Conservation (phyloP, 2,113 vertebrate species). For the Cyrtonyx montezumae region DNA sequence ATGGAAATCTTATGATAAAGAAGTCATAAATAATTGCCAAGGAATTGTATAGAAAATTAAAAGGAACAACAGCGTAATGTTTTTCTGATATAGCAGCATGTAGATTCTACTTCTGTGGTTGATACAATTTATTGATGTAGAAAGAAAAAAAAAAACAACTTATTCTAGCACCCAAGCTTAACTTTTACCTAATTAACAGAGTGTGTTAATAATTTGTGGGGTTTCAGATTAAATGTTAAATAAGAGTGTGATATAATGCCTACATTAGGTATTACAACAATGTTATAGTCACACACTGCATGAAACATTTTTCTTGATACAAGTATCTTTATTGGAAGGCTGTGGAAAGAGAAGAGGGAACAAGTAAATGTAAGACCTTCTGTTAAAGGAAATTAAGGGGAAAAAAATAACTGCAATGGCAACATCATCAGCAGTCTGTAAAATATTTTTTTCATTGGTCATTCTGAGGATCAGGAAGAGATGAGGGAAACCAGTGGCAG, state of each 20-base stretch:
- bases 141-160: not conserved
- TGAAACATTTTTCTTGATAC: not conserved
- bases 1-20: not conserved
- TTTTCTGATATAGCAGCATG: not conserved
- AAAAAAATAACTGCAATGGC: not conserved
- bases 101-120: not conserved
- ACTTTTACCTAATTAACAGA: not conserved
- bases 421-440: not conserved
- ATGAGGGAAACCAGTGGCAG: rapidly evolving
- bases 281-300: not conserved
- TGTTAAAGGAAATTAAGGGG: not conserved
- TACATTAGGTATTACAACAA: not conserved
- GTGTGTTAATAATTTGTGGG: not conserved
- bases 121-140: not conserved
- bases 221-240: not conserved
- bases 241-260: not conserved
- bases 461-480: not conserved
- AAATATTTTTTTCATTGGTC: not conserved
- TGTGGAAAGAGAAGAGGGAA: not conserved
- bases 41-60: not conserved
- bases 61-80: not conserved
- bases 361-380: not conserved
- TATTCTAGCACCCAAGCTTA: not conserved
- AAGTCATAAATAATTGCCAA: not conserved
- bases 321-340: not conserved